Evolutionary conservation across 2,113 vertebrate species (phyloP).

Genomic region (Hippopotamus amphibius): DNA sequence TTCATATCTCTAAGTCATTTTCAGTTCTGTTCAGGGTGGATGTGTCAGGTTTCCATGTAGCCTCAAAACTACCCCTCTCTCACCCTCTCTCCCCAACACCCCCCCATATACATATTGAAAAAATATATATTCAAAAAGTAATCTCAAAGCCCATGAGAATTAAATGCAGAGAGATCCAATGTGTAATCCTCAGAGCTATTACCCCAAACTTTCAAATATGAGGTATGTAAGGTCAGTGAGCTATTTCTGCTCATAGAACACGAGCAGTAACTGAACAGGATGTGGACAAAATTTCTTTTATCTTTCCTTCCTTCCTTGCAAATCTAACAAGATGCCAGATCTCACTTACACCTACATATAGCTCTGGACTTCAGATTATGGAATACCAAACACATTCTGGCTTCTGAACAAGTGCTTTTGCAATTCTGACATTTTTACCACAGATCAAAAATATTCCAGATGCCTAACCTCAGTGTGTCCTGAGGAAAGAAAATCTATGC

Average conservation of each 20-base stretch:
- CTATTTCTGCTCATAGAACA: neutral
- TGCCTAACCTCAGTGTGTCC: neutral
- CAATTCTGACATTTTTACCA: constrained; percentile 21
- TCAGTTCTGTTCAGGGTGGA: neutral
- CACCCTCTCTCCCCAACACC: too few species aligned
- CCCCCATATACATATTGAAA: too few species aligned
- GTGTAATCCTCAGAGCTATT: neutral
- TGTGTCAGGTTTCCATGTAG: neutral
- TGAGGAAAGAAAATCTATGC: constrained; percentile 2
- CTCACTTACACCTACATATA: neutral
- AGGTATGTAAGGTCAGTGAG: neutral
- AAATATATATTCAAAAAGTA: neutral
- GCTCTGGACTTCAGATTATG: constrained; percentile 5
- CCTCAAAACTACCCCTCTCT: neutral
- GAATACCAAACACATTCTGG: constrained; percentile 9
- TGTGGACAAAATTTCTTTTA: neutral
- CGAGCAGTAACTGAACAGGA: neutral
- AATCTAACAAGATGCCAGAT: neutral
- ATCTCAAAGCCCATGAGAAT: neutral
- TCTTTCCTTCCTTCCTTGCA: neutral
- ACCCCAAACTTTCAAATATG: neutral
- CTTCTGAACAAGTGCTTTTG: constrained; percentile 2
- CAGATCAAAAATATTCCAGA: neutral
- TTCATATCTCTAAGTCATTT: neutral
- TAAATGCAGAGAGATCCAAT: neutral